A percentile compares a stretch with the other conserved stretches of the same genome.
phyloP scores from a whole-genome alignment of 1,140 invertebrate genomes.

The Bombus cullumanus region DNA sequence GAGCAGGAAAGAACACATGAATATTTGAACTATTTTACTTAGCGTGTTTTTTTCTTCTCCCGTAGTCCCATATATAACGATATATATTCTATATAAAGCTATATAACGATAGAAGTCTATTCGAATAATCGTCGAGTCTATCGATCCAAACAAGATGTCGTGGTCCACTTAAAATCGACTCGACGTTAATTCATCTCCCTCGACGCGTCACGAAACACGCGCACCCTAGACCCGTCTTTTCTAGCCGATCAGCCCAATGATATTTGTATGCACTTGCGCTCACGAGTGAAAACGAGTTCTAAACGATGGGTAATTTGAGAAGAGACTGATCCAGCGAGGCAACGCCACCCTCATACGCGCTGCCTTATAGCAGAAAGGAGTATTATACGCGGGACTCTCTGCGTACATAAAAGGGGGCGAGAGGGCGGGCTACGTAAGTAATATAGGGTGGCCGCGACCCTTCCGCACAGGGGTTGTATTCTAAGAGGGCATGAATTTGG shows the following conservation, averaged over 20 bases:
- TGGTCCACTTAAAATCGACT: not conserved
- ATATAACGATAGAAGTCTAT: too few species aligned
- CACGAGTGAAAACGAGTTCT: slow-evolving; percentile 79
- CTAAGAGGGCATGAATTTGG: slow-evolving; percentile 79
- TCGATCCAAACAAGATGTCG: not conserved
- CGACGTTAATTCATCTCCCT: not conserved
- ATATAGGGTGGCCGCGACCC: slow-evolving; percentile 78
- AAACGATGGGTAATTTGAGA: slow-evolving; percentile 81
- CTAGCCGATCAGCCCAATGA: slow-evolving; percentile 63
- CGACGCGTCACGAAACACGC: too few species aligned
- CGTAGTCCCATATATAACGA: too few species aligned
- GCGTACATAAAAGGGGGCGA: slow-evolving; percentile 71
- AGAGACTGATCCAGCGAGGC: slow-evolving; percentile 58
- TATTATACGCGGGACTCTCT: slow-evolving; percentile 71
- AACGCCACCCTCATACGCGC: slow-evolving; percentile 62
- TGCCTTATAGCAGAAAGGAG: slow-evolving; percentile 55
- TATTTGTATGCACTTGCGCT: slow-evolving; percentile 75
- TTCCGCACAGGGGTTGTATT: slow-evolving; percentile 76
- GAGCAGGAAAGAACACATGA: rapidly evolving
- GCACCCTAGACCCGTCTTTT: not conserved
- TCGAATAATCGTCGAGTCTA: too few species aligned
- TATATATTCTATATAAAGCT: too few species aligned
- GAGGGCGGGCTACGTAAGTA: slow-evolving; percentile 76
- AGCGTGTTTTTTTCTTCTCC: too few species aligned
- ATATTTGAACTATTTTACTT: too few species aligned